Conservation (phyloP, 1,140 invertebrate genomes). For the Chionoecetes opilio region DNA sequence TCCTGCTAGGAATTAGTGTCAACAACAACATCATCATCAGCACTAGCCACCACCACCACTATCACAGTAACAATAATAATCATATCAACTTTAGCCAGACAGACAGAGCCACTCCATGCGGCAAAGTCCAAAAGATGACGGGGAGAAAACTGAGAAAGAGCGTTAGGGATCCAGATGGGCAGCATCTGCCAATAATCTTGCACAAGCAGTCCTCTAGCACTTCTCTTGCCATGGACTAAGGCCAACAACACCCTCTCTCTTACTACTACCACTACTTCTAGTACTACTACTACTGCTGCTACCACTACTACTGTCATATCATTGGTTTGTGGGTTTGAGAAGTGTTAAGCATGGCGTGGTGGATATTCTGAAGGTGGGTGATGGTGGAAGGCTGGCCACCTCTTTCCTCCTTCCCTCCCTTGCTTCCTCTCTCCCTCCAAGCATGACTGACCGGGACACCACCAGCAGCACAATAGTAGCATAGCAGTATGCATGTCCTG, state of each 20-base stretch:
- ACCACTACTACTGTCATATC: neutral
- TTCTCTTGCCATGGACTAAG: conserved; percentile 59
- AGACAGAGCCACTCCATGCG: conserved; percentile 63
- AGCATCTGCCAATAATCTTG: conserved; percentile 72
- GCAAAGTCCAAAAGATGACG: conserved; percentile 72
- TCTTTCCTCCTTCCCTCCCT: conserved; percentile 23
- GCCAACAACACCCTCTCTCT: conserved; percentile 31
- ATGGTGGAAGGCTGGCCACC: neutral
- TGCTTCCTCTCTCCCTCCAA: neutral
- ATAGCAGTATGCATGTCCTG: neutral
- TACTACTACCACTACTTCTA: neutral
- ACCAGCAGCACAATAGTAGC: neutral
- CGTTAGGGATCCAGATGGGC: conserved; percentile 61
- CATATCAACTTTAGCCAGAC: conserved; percentile 74
- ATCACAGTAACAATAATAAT: conserved; percentile 63
- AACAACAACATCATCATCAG: conserved; percentile 74
- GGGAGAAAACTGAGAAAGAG: conserved; percentile 70
- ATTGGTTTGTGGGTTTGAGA: neutral
- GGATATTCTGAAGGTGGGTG: neutral
- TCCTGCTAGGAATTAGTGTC: conserved; percentile 71
- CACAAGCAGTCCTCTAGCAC: conserved; percentile 70
- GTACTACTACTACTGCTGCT: neutral
- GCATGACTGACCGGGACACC: neutral
- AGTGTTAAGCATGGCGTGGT: conserved; percentile 16
- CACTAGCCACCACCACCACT: conserved; percentile 34